Conservation (phyloP, 2,888 invertebrate species). For the Acleris holmiana region DNA sequence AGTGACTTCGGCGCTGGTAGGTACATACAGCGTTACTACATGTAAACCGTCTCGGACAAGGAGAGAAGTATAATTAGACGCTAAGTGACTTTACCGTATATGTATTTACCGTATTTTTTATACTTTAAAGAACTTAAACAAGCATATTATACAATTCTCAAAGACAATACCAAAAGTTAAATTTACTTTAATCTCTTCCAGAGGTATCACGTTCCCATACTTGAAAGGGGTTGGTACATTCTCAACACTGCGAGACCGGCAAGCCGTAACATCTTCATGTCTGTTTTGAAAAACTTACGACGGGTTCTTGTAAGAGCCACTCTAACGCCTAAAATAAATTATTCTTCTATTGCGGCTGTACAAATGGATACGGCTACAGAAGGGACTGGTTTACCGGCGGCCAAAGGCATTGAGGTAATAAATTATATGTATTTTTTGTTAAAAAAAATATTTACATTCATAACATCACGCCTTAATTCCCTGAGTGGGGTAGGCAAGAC, state of each 20-base stretch:
- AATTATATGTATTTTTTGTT: too few species aligned
- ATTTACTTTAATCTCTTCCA: slow-evolving; percentile 48
- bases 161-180: background rate
- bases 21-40: too few species aligned
- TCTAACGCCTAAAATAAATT: slow-evolving; percentile 82
- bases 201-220: slow-evolving; percentile 86
- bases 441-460: too few species aligned
- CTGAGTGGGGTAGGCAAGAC: too few species aligned
- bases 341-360: slow-evolving; percentile 91
- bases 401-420: slow-evolving; percentile 90
- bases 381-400: slow-evolving; percentile 85
- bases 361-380: slow-evolving; percentile 93
- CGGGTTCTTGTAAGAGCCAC: slow-evolving; percentile 93
- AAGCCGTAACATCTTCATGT: slow-evolving; percentile 92
- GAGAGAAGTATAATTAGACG: too few species aligned
- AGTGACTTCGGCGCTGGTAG: too few species aligned
- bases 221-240: slow-evolving; percentile 86
- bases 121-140: too few species aligned
- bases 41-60: too few species aligned
- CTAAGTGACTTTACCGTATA: too few species aligned
- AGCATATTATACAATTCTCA: too few species aligned
- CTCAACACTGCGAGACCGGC: slow-evolving; percentile 58
- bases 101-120: too few species aligned
- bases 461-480: too few species aligned
- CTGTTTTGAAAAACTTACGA: slow-evolving; percentile 92